Conservation (phyloP, 2,797 vertebrate species). For the Centroberyx gerrardi region DNA sequence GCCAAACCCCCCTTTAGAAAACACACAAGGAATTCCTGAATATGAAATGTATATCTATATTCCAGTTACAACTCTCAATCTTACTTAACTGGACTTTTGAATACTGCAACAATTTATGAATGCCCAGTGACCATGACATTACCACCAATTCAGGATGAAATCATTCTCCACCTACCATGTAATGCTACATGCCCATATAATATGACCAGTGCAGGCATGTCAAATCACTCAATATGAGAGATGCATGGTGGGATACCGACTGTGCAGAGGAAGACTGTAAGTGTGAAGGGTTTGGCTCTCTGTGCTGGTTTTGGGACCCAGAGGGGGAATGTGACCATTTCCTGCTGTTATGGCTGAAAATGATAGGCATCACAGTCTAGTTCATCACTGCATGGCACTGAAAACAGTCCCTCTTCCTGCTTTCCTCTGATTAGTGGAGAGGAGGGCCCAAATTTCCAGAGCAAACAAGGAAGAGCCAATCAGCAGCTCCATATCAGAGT, state of each 20-base stretch:
- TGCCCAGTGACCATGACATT: conserved; percentile 10
- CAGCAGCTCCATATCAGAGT: conserved; percentile 3
- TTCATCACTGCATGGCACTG: conserved; percentile 9
- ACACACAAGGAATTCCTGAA: conserved; percentile 56
- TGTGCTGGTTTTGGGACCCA: conserved; percentile 1
- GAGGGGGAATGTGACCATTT: conserved; percentile 52
- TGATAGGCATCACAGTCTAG: conserved; percentile 36
- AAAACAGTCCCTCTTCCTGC: conserved; percentile 32
- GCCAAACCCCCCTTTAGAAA: conserved; percentile 26
- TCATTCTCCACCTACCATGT: not conserved
- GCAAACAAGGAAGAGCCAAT: conserved; percentile 36
- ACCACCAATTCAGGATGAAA: conserved; percentile 7
- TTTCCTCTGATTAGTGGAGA: conserved; percentile 30
- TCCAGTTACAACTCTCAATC: conserved; percentile 1
- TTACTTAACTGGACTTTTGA: conserved; percentile 10
- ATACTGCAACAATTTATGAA: not conserved
- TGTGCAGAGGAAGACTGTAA: not conserved
- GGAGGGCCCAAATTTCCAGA: not conserved
- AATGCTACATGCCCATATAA: not conserved
- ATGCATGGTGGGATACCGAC: not conserved
- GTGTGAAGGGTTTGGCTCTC: not conserved
- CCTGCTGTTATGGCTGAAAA: conserved; percentile 58
- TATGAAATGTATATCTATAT: conserved; percentile 12
- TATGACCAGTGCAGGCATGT: not conserved
- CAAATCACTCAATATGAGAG: not conserved